Conservation (phyloP, 2,888 invertebrate species). For the Drosophila colorata region DNA sequence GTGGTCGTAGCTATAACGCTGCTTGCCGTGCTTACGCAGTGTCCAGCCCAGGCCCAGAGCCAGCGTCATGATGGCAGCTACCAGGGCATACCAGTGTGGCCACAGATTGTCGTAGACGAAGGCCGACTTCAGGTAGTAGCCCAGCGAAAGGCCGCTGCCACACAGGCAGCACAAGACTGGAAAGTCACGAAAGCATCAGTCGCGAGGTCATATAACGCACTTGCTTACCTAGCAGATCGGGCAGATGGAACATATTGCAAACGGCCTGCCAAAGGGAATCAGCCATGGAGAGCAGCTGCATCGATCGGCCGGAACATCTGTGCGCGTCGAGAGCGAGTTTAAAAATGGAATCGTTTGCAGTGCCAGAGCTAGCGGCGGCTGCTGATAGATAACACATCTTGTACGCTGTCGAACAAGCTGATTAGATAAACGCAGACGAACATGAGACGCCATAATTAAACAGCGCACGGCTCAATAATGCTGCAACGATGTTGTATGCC, state of each 20-base stretch:
- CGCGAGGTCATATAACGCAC: no score
- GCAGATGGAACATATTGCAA: constrained; percentile 54
- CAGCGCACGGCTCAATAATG: constrained; percentile 19
- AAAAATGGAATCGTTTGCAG: constrained; percentile 48
- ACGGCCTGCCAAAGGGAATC: constrained; percentile 54
- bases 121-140: constrained; percentile 78
- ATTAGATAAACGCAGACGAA: constrained; percentile 45
- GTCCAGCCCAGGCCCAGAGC: constrained; percentile 71
- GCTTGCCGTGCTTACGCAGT: constrained; percentile 66
- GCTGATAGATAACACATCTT: constrained; percentile 32
- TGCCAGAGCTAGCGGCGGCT: constrained; percentile 10
- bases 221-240: constrained; percentile 61
- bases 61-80: constrained; percentile 56
- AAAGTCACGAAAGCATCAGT: not conserved
- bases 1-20: constrained; percentile 76
- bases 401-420: constrained; percentile 18
- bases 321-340: constrained; percentile 23
- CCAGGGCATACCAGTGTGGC: constrained; percentile 75
- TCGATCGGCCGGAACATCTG: constrained; percentile 45
- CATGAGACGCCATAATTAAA: constrained; percentile 47
- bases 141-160: constrained; percentile 72
- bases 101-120: constrained; percentile 76
- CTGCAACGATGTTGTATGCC: not conserved
- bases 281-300: constrained; percentile 38
- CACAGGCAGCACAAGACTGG: constrained; percentile 73